phyloP scores from a whole-genome alignment of 1,140 invertebrate genomes.

The Macrobrachium nipponense region DNA sequence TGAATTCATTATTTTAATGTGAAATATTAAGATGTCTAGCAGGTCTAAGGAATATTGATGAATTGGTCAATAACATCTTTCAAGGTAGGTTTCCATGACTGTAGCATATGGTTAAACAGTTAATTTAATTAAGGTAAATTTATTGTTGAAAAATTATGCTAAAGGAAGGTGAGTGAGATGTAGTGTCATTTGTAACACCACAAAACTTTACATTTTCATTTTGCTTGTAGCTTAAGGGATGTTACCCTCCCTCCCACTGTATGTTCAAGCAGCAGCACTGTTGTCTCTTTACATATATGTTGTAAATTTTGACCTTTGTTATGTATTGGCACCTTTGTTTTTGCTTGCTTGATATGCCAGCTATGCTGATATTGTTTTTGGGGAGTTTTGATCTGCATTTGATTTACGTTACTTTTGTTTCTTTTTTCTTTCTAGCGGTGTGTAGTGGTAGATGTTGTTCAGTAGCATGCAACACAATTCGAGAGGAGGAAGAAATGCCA shows the following conservation, averaged over 20 bases:
- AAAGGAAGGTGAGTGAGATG: slow-evolving; percentile 45
- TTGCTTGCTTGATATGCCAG: slow-evolving; percentile 53
- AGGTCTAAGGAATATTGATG: too few relatives aligned
- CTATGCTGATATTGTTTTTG: slow-evolving; percentile 44
- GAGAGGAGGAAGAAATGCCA: slow-evolving; percentile 54
- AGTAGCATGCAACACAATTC: slow-evolving; percentile 60
- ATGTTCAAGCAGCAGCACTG: slow-evolving; percentile 24
- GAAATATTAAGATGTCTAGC: too few relatives aligned
- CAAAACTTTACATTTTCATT: slow-evolving; percentile 10
- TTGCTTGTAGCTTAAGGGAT: slow-evolving; percentile 39
- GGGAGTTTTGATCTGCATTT: slow-evolving; percentile 48
- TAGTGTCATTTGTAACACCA: slow-evolving; percentile 6
- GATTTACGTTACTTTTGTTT: slow-evolving; percentile 59
- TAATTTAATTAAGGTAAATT: background rate
- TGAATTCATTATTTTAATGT: too few relatives aligned
- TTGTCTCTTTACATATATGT: slow-evolving; percentile 43
- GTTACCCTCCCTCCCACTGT: slow-evolving; percentile 26
- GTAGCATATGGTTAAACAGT: background rate
- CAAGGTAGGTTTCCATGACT: too few relatives aligned
- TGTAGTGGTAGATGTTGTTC: slow-evolving; percentile 61
- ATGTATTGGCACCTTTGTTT: slow-evolving; percentile 54
- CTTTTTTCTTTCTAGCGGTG: slow-evolving; percentile 65
- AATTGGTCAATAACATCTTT: too few relatives aligned
- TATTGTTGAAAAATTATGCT: slow-evolving; percentile 3
- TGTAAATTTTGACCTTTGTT: slow-evolving; percentile 28